Evolutionary conservation across 2,113 vertebrate species (phyloP).

Genomic region (Eira barbara): DNA sequence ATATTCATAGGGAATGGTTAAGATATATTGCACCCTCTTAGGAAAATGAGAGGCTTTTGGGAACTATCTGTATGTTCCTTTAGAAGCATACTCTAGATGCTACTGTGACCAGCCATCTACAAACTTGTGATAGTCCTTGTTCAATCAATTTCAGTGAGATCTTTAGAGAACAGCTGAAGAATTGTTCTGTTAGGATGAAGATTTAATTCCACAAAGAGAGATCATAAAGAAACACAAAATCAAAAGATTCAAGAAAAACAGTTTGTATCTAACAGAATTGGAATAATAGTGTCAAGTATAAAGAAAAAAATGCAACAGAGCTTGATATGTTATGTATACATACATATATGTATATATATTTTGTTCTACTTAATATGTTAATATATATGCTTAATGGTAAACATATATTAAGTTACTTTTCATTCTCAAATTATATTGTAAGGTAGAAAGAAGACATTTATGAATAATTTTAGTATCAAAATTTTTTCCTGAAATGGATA

Average conservation of each 20-base stretch:
- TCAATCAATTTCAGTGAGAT: constrained; percentile 29
- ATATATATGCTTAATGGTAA: not conserved
- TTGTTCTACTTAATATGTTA: not conserved
- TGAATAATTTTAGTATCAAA: not conserved
- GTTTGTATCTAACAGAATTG: not conserved
- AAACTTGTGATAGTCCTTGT: not conserved
- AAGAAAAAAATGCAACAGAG: not conserved
- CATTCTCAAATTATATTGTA: not conserved
- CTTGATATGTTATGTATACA: not conserved
- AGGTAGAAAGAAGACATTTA: not conserved
- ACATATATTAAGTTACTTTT: not conserved
- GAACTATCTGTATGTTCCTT: not conserved
- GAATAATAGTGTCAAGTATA: not conserved
- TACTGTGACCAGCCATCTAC: not conserved
- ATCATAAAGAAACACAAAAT: not conserved
- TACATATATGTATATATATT: not conserved
- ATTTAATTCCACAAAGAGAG: constrained; percentile 7
- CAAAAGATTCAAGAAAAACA: not conserved
- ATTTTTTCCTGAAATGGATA: constrained; percentile 23
- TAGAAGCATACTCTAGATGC: not conserved
- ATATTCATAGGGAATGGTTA: not conserved
- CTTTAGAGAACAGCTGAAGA: constrained; percentile 30
- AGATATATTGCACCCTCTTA: not conserved
- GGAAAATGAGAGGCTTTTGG: not conserved
- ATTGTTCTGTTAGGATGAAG: constrained; percentile 7